Evolutionary conservation across 2,888 invertebrate genomes (phyloP).

Genomic region (Yponomeuta plumbellus): DNA sequence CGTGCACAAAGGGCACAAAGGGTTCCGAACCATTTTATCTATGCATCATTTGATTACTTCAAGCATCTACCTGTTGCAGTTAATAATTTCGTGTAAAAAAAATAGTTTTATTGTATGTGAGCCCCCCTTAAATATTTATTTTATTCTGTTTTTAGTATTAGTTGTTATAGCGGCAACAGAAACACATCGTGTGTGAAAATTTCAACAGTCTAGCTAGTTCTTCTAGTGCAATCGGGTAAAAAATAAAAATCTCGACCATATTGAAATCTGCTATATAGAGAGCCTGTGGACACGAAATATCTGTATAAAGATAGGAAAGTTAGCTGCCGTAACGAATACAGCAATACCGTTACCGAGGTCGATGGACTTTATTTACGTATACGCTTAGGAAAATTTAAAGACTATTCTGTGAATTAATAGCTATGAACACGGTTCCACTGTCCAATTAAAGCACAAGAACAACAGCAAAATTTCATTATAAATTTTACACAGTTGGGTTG

Average conservation of each 20-base stretch:
- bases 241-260: background rate
- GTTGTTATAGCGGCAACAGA: too few species aligned
- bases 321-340: slow-evolving; percentile 44
- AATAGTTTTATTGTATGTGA: too few species aligned
- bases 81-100: too few species aligned
- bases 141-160: too few species aligned
- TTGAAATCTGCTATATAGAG: background rate
- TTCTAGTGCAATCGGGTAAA: background rate
- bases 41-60: too few species aligned
- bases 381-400: background rate
- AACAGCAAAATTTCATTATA: background rate
- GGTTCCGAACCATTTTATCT: too few species aligned
- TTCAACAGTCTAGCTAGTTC: too few species aligned
- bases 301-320: slow-evolving; percentile 23
- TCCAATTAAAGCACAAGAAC: background rate
- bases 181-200: too few species aligned
- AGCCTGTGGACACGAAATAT: background rate
- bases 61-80: too few species aligned
- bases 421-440: background rate
- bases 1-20: too few species aligned
- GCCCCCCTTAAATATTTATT: too few species aligned
- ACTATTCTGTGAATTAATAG: background rate
- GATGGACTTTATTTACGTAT: slow-evolving; percentile 35
- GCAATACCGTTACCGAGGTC: slow-evolving; percentile 57
- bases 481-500: background rate